These are phyloP conservation scores for Mycetomoellerius zeteki DNA, from an alignment of 1,140 invertebrate species.

Conservation along the genomic window DNA sequence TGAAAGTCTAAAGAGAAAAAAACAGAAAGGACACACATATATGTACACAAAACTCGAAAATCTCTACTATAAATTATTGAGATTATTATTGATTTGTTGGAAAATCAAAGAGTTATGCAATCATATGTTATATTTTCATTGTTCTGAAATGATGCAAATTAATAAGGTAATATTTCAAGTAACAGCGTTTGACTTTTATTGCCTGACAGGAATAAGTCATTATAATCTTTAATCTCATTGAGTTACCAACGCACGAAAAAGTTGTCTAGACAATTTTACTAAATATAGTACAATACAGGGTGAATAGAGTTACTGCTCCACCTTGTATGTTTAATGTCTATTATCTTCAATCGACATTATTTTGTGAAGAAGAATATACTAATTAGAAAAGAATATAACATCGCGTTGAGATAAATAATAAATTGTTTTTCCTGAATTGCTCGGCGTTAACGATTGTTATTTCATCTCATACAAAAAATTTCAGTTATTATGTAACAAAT, in stretches of 20 bases:
- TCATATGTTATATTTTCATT: conserved; percentile 21
- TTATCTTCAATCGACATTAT: background rate
- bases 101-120: background rate
- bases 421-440: background rate
- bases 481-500: background rate
- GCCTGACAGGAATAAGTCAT: conserved; percentile 48
- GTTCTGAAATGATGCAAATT: conserved; percentile 42
- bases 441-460: background rate
- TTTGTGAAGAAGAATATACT: background rate
- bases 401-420: background rate
- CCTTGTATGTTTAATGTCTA: background rate
- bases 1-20: background rate
- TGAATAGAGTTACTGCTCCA: no score
- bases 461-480: background rate
- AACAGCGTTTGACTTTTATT: conserved; percentile 52
- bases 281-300: conserved; percentile 32
- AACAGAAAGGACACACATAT: background rate
- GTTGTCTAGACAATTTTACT: conserved; percentile 42
- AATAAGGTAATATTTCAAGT: conserved; percentile 61
- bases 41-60: background rate
- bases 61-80: conserved; percentile 31
- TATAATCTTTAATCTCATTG: conserved; percentile 46
- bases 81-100: background rate
- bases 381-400: background rate
- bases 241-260: conserved; percentile 9